Evolutionary conservation across 2,888 invertebrate genomes (phyloP).

Genomic region (Scrobipalpa atriplicella): DNA sequence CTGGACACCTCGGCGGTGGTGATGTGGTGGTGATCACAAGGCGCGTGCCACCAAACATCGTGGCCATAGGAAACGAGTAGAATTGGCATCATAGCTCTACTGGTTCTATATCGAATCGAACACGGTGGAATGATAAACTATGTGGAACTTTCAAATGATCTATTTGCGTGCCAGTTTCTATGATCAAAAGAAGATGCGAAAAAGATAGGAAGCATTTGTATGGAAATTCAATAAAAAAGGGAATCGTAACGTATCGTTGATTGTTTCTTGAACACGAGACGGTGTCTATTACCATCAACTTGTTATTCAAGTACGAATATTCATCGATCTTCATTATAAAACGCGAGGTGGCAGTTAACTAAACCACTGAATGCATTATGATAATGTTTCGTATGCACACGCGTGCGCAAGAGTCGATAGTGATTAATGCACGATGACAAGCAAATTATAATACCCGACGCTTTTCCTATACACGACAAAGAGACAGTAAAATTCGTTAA

Average conservation of each 20-base stretch:
- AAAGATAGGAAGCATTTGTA: too few species aligned
- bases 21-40: slow-evolving; percentile 9
- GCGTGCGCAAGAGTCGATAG: neutral
- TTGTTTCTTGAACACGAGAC: neutral
- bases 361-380: slow-evolving; percentile 9
- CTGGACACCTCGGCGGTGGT: neutral
- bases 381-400: neutral
- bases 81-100: neutral
- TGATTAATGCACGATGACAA: neutral
- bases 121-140: too few species aligned
- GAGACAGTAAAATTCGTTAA: neutral
- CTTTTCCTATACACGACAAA: neutral
- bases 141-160: too few species aligned
- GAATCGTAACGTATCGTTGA: neutral
- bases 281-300: neutral
- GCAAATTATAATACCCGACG: neutral
- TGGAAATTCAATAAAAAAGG: too few species aligned
- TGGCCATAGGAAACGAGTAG: neutral
- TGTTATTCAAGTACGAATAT: neutral
- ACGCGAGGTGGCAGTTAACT: neutral
- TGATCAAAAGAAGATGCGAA: too few species aligned
- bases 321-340: neutral
- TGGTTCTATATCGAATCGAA: neutral
- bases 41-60: neutral
- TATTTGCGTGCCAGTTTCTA: too few species aligned